These are phyloP conservation scores for Dione juno DNA, from an alignment of 2,888 invertebrate genomes.

Conservation along the genomic window DNA sequence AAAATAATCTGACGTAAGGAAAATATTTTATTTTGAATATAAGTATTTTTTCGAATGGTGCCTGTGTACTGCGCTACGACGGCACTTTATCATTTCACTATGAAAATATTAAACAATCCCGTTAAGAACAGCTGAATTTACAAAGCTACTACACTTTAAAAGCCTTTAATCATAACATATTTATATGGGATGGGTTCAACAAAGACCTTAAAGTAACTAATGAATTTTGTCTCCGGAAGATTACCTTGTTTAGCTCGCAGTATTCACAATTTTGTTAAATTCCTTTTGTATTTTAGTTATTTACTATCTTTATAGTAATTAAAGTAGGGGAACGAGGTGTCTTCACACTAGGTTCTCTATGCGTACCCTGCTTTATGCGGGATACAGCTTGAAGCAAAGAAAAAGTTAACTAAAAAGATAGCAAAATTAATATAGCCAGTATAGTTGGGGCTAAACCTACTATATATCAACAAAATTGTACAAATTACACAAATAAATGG, in stretches of 20 bases:
- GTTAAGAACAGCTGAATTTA: not conserved
- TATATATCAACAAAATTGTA: too few species aligned
- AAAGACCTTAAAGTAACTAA: slow-evolving; percentile 15
- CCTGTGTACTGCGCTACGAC: too few species aligned
- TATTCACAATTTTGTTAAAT: slow-evolving; percentile 9
- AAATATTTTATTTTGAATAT: too few species aligned
- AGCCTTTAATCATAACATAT: slow-evolving; percentile 15
- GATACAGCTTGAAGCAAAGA: too few species aligned
- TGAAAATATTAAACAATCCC: not conserved
- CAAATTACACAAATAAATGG: too few species aligned
- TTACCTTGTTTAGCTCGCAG: slow-evolving; percentile 9
- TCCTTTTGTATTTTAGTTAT: slow-evolving; percentile 26
- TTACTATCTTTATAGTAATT: slow-evolving; percentile 22
- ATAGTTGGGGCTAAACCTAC: not conserved
- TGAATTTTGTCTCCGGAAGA: slow-evolving; percentile 23
- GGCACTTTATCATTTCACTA: not conserved
- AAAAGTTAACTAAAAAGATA: too few species aligned
- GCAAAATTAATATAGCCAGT: too few species aligned
- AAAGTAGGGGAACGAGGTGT: too few species aligned
- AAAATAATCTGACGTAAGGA: too few species aligned
- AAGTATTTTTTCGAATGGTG: too few species aligned
- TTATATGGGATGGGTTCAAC: slow-evolving; percentile 1
- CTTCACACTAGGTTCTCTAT: too few species aligned
- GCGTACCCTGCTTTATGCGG: too few species aligned
- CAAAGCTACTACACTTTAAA: not conserved